A percentile compares a stretch with the other conserved stretches of the same genome.
phyloP scores from a whole-genome alignment of 2,797 vertebrate genomes.

The Danio albolineatus region DNA sequence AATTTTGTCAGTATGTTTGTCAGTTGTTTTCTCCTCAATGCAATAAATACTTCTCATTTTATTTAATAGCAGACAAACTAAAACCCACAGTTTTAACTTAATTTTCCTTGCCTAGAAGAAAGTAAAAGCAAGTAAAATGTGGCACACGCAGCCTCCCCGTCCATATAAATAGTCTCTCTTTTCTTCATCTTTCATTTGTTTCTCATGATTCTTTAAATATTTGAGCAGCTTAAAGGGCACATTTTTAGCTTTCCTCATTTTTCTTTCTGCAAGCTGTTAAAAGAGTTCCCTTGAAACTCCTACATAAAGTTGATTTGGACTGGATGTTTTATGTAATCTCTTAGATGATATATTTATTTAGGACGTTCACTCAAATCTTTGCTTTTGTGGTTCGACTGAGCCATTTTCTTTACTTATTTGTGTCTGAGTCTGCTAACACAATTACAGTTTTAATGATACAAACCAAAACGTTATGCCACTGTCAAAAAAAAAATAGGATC shows the following conservation, averaged over 20 bases:
- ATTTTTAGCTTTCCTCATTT: not conserved
- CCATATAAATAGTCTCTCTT: not conserved
- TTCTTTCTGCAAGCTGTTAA: not conserved
- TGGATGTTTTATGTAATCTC: slow-evolving; percentile 5
- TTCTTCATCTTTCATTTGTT: not conserved
- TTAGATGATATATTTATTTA: slow-evolving; percentile 12
- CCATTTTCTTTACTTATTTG: not conserved
- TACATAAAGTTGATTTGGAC: not conserved
- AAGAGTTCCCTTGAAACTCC: not conserved
- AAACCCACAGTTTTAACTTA: not conserved
- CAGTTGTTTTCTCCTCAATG: not conserved
- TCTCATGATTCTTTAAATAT: not conserved
- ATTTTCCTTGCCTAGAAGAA: not conserved
- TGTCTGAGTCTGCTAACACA: not conserved
- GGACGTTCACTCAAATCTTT: not conserved
- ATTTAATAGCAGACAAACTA: not conserved
- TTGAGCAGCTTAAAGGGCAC: not conserved
- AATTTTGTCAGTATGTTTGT: not conserved
- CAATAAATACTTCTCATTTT: not conserved
- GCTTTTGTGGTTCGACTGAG: not conserved
- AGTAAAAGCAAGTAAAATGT: not conserved
- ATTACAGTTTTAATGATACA: not conserved
- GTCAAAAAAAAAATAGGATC: too few relatives aligned
- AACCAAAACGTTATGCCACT: too few relatives aligned
- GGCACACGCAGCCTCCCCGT: not conserved